phyloP scores from a whole-genome alignment of 2,888 invertebrate species.

The Beris morrisii region DNA sequence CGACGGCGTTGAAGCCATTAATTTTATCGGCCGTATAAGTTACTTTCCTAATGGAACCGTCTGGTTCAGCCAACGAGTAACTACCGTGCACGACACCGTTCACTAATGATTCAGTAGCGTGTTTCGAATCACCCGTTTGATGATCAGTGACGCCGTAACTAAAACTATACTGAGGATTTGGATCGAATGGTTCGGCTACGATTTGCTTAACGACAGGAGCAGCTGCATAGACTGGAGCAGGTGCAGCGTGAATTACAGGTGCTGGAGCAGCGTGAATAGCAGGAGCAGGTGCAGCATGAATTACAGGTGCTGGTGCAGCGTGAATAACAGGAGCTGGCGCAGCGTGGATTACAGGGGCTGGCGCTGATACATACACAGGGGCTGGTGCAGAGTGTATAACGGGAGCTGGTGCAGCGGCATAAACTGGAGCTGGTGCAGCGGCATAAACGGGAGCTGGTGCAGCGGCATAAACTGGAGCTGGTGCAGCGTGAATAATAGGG shows the following conservation, averaged over 20 bases:
- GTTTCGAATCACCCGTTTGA: constrained; percentile 63
- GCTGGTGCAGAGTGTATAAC: constrained; percentile 15
- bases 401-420: constrained; percentile 8
- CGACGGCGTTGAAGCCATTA: constrained; percentile 70
- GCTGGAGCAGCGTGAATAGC: constrained; percentile 37
- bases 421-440: not conserved
- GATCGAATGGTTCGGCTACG: constrained; percentile 46
- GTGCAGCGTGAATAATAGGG: not conserved
- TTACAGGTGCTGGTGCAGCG: constrained; percentile 44
- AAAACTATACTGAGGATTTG: constrained; percentile 66
- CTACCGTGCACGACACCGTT: constrained; percentile 68
- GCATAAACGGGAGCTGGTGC: not conserved
- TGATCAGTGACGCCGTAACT: constrained; percentile 70
- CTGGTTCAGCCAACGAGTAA: constrained; percentile 66
- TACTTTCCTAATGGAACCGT: constrained; percentile 65
- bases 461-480: not conserved
- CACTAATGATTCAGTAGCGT: constrained; percentile 60
- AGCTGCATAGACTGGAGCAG: constrained; percentile 26
- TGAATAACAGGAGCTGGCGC: constrained; percentile 45
- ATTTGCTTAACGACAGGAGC: constrained; percentile 45
- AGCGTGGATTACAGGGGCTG: constrained; percentile 43
- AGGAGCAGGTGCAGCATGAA: constrained; percentile 35
- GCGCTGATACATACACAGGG: constrained; percentile 4
- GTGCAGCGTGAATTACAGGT: constrained; percentile 38
- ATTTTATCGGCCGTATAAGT: constrained; percentile 69